These are phyloP conservation scores for Heliconius melpomene DNA, from an alignment of 1,140 invertebrate genomes.

Conservation along the genomic window DNA sequence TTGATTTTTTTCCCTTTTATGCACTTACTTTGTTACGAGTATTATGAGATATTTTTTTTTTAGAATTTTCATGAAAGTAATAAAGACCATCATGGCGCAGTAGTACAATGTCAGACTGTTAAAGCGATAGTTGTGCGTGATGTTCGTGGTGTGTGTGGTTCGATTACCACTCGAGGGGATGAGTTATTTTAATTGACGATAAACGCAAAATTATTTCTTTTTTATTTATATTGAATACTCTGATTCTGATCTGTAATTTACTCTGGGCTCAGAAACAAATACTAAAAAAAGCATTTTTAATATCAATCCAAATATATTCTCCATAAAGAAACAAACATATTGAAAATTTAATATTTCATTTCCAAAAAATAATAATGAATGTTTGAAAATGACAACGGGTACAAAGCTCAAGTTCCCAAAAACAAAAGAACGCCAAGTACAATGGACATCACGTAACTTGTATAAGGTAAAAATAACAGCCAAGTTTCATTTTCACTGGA, in stretches of 20 bases:
- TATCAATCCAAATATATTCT: background rate
- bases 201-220: no score
- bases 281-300: background rate
- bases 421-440: slow-evolving; percentile 17
- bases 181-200: no score
- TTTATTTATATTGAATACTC: no score
- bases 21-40: background rate
- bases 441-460: slow-evolving; percentile 24
- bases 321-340: background rate
- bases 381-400: background rate
- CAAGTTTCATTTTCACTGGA: slow-evolving; percentile 24
- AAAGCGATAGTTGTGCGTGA: no score
- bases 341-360: slow-evolving; percentile 3
- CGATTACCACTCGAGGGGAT: no score
- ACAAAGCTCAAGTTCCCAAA: slow-evolving; percentile 3
- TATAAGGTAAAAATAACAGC: slow-evolving; percentile 35
- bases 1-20: background rate
- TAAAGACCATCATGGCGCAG: no score
- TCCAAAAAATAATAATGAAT: background rate
- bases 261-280: background rate
- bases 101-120: no score
- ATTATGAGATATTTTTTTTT: no score
- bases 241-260: no score
- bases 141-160: no score
- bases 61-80: no score